These are phyloP conservation scores for Mesoclemmys tuberculata DNA, from an alignment of 2,113 vertebrate genomes.

Conservation along the genomic window DNA sequence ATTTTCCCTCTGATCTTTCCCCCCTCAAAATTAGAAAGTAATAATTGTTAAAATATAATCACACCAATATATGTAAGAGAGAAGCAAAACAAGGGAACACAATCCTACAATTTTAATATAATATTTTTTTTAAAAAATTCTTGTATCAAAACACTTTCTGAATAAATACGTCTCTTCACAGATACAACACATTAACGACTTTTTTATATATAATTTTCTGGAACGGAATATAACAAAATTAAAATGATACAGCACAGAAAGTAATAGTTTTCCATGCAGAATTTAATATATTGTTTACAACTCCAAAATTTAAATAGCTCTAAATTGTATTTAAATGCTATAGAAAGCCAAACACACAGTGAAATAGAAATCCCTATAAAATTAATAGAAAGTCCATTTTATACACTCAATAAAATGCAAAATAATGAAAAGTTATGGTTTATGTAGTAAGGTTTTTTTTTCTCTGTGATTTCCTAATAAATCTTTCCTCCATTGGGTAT, in stretches of 20 bases:
- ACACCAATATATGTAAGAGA: neutral
- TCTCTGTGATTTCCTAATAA: slow-evolving; percentile 70
- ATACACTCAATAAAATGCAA: neutral
- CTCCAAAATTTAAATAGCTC: neutral
- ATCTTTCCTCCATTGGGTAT: slow-evolving; percentile 76
- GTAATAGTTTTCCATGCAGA: neutral
- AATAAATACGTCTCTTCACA: accelerated
- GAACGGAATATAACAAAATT: accelerated
- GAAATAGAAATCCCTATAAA: neutral
- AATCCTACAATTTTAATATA: accelerated
- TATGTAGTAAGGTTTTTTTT: neutral
- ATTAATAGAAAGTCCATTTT: neutral
- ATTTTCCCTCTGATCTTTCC: neutral
- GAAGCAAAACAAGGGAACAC: accelerated
- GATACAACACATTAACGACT: accelerated
- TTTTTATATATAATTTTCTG: neutral
- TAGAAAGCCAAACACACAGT: neutral
- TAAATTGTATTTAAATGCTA: accelerated
- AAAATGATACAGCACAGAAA: accelerated
- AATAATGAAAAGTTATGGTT: slow-evolving; percentile 12
- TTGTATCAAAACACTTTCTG: accelerated
- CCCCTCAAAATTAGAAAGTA: neutral
- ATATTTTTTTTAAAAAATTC: neutral
- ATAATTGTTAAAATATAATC: accelerated
- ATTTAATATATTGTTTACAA: accelerated